phyloP scores from a whole-genome alignment of 1,140 invertebrate genomes.

The Papilio machaon region DNA sequence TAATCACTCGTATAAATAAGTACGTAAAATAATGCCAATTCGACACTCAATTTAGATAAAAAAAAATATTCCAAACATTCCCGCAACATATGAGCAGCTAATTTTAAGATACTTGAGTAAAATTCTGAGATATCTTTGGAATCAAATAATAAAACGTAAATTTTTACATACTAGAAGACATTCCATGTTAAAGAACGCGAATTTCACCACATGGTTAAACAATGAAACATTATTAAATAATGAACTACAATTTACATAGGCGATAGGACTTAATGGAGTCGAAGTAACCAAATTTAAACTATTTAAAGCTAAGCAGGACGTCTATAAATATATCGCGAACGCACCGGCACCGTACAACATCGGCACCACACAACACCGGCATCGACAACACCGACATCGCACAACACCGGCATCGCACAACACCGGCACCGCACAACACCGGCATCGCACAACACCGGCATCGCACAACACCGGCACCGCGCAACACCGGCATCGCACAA shows the following conservation, averaged over 20 bases:
- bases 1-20: background rate
- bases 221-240: slow-evolving; percentile 34
- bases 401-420: too few species aligned
- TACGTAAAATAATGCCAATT: background rate
- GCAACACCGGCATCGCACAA: too few species aligned
- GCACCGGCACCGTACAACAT: too few species aligned
- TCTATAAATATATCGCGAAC: slow-evolving; percentile 53
- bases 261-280: slow-evolving; percentile 48
- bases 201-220: background rate
- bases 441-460: too few species aligned
- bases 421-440: too few species aligned
- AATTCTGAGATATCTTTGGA: slow-evolving; percentile 32
- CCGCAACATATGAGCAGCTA: slow-evolving; percentile 14
- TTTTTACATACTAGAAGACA: background rate
- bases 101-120: slow-evolving; percentile 24
- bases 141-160: slow-evolving; percentile 20
- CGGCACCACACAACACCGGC: too few species aligned
- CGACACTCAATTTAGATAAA: background rate
- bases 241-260: slow-evolving; percentile 41
- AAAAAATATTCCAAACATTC: slow-evolving; percentile 13
- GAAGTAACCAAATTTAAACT: slow-evolving; percentile 58
- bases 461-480: too few species aligned
- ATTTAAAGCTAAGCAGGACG: slow-evolving; percentile 80
- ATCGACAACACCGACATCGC: too few species aligned
- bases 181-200: background rate